Conservation (phyloP, 1,140 invertebrate species). For the Galendromus occidentalis region DNA sequence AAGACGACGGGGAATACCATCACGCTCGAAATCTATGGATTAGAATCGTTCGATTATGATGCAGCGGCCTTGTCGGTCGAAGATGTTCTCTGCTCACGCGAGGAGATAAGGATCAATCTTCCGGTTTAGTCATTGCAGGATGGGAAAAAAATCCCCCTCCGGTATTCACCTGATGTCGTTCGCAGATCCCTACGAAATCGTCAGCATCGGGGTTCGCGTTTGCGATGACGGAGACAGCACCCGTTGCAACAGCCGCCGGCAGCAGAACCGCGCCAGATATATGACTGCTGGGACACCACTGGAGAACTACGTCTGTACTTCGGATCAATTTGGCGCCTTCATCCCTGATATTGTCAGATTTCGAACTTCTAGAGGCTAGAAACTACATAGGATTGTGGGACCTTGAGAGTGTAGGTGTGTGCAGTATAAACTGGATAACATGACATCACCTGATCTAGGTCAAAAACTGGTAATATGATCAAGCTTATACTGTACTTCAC, state of each 20-base stretch:
- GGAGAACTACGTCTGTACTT: not conserved
- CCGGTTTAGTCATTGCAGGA: not conserved
- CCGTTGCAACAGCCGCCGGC: not conserved
- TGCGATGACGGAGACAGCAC: not conserved
- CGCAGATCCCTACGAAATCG: not conserved
- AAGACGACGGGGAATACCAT: not conserved
- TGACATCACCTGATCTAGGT: no score
- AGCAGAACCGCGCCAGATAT: not conserved
- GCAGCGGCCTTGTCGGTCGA: not conserved
- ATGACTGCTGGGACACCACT: conserved; percentile 3
- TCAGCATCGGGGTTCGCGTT: not conserved
- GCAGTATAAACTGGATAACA: no score
- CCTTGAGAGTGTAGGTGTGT: no score
- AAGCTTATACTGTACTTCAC: no score
- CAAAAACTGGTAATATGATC: no score
- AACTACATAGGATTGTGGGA: no score
- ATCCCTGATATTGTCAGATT: not conserved
- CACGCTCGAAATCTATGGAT: not conserved
- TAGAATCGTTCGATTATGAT: not conserved
- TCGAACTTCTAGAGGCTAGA: no score
- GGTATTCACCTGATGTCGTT: not conserved
- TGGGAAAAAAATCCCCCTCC: not conserved
- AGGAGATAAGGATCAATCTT: not conserved
- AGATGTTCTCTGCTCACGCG: not conserved
- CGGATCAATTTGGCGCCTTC: not conserved